Conservation (phyloP, 2,797 vertebrate genomes). For the Bradypus variegatus region DNA sequence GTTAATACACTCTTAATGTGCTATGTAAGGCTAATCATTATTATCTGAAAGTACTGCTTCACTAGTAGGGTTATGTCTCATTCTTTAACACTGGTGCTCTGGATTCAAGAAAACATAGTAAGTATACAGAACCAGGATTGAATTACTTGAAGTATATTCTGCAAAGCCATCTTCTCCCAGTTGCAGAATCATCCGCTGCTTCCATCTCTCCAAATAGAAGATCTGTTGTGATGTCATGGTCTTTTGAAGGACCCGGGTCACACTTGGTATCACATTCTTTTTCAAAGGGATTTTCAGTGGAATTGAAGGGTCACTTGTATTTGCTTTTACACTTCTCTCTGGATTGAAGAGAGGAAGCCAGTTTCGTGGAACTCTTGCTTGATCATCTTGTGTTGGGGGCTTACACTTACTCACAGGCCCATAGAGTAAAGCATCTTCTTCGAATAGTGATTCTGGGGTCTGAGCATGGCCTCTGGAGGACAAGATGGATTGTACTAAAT, state of each 20-base stretch:
- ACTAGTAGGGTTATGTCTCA: neutral
- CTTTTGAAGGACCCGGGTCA: conserved; percentile 89
- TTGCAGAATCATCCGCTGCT: conserved; percentile 83
- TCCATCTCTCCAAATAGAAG: conserved; percentile 92
- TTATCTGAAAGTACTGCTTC: conserved; percentile 15
- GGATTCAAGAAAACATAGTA: conserved; percentile 9
- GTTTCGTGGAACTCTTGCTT: conserved; percentile 68
- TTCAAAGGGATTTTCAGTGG: conserved; percentile 78
- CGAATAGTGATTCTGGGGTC: conserved; percentile 79
- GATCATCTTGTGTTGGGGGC: conserved; percentile 40
- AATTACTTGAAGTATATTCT: conserved; percentile 86
- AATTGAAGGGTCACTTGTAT: conserved; percentile 51
- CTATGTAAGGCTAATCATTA: conserved; percentile 22
- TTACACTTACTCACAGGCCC: conserved; percentile 79
- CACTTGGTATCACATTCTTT: conserved; percentile 77
- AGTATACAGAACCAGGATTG: neutral
- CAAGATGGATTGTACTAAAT: conserved; percentile 81
- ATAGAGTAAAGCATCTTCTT: conserved; percentile 82
- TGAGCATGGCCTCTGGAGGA: conserved; percentile 76
- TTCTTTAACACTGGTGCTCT: neutral
- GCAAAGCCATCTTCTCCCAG: conserved; percentile 91
- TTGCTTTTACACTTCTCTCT: conserved; percentile 56
- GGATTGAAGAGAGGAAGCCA: conserved; percentile 78
- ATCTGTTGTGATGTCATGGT: conserved; percentile 85
- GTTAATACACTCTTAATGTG: neutral